Percentiles rank a stretch among this genome's conserved stretches.
phyloP scores from a whole-genome alignment of 2,888 invertebrate genomes.

The Eilema depressum region DNA sequence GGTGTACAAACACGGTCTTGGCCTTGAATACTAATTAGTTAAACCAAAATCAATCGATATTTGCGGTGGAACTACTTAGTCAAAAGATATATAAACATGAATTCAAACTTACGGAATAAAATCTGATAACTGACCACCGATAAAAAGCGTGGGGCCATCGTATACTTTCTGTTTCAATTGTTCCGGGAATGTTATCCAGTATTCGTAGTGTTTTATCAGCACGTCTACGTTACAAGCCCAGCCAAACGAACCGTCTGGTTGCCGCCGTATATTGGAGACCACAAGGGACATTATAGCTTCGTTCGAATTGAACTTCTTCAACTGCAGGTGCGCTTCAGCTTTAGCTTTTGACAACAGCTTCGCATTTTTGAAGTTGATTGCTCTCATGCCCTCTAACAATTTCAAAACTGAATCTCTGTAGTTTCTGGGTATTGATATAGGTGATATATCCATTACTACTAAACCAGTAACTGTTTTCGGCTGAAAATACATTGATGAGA shows the following conservation, averaged over 20 bases:
- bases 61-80: not conserved
- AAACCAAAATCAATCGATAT: too few relatives aligned
- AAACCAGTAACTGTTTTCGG: constrained; percentile 21
- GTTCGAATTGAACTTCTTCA: constrained; percentile 69
- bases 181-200: constrained; percentile 89
- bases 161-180: constrained; percentile 68
- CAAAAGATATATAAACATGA: not conserved
- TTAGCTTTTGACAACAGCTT: constrained; percentile 56
- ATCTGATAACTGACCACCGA: constrained; percentile 93
- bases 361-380: constrained; percentile 24
- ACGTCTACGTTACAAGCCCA: constrained; percentile 93
- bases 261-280: constrained; percentile 84
- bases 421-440: constrained; percentile 5
- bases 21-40: too few relatives aligned
- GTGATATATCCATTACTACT: constrained; percentile 21
- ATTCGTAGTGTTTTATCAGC: constrained; percentile 88
- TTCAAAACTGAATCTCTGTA: not conserved
- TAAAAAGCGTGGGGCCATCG: constrained; percentile 91
- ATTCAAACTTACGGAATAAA: constrained; percentile 89
- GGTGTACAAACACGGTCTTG: too few relatives aligned
- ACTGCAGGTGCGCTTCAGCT: constrained; percentile 56
- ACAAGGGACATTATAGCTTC: constrained; percentile 86
- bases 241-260: constrained; percentile 68
- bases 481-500: constrained; percentile 34
- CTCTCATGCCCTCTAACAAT: constrained; percentile 10